phyloP scores from a whole-genome alignment of 2,113 vertebrate species.

The Patagioenas fasciata region DNA sequence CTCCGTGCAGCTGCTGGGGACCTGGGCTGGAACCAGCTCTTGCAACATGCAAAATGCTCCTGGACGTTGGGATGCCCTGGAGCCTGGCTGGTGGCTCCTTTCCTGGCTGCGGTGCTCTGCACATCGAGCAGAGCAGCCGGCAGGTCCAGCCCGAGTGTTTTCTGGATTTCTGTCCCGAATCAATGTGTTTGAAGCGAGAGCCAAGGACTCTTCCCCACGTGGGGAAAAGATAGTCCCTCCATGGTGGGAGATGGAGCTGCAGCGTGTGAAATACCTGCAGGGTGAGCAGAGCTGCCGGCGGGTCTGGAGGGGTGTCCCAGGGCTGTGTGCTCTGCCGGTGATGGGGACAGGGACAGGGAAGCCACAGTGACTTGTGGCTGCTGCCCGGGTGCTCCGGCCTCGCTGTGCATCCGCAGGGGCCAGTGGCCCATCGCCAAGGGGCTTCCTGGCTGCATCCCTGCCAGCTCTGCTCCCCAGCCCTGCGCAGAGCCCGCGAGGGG shows the following conservation, averaged over 20 bases:
- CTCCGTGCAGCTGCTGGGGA: neutral
- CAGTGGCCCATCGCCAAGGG: neutral
- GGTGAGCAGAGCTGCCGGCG: neutral
- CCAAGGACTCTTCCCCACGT: fast-evolving
- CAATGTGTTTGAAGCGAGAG: neutral
- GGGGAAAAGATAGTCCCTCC: neutral
- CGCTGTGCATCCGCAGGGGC: fast-evolving
- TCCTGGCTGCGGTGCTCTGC: neutral
- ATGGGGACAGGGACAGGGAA: neutral
- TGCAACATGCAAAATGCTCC: fast-evolving
- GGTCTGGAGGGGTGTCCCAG: neutral
- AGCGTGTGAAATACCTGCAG: neutral
- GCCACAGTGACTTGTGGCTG: neutral
- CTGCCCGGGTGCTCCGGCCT: neutral
- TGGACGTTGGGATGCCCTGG: neutral
- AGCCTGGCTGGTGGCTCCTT: neutral
- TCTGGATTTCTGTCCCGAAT: neutral
- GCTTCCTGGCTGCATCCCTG: neutral
- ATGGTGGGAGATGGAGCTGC: neutral
- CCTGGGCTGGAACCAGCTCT: neutral
- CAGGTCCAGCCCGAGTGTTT: neutral
- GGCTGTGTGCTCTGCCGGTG: no score
- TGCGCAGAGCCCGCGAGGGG: neutral
- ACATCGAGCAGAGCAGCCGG: neutral
- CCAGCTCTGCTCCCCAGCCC: neutral